Percentiles rank a stretch among this genome's conserved stretches.
Conservation (phyloP, 2,113 vertebrate species). For the Sylvietta virens region DNA sequence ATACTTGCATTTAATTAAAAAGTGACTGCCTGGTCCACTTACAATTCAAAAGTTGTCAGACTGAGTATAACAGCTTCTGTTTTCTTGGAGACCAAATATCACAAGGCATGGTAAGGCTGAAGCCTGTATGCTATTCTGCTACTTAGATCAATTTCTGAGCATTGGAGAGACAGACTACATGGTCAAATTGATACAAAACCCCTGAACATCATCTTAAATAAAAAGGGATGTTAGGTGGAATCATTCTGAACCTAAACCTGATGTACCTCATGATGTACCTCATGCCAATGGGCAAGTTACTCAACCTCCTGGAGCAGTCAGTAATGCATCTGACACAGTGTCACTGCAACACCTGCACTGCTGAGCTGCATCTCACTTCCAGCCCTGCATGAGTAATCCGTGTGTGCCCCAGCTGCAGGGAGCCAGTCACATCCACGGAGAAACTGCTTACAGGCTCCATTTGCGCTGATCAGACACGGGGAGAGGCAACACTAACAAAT, state of each 20-base stretch:
- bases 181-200: not conserved
- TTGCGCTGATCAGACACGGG: rapidly evolving
- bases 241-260: not conserved
- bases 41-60: not conserved
- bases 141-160: not conserved
- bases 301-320: not conserved
- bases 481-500: not conserved
- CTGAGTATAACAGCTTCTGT: not conserved
- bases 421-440: not conserved
- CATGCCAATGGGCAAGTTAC: not conserved
- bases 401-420: not conserved
- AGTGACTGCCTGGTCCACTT: not conserved
- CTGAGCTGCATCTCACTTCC: not conserved
- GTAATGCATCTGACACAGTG: not conserved
- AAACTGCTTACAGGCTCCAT: not conserved
- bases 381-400: not conserved
- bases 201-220: not conserved
- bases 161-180: rapidly evolving
- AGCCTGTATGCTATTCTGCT: not conserved
- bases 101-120: rapidly evolving
- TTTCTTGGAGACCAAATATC: not conserved
- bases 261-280: not conserved
- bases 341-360: not conserved
- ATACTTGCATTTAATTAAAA: not conserved
- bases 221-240: not conserved